Base-by-base conservation (phyloP, 2,797 vertebrate species). In the Microctenopoma lineatum region DNA sequence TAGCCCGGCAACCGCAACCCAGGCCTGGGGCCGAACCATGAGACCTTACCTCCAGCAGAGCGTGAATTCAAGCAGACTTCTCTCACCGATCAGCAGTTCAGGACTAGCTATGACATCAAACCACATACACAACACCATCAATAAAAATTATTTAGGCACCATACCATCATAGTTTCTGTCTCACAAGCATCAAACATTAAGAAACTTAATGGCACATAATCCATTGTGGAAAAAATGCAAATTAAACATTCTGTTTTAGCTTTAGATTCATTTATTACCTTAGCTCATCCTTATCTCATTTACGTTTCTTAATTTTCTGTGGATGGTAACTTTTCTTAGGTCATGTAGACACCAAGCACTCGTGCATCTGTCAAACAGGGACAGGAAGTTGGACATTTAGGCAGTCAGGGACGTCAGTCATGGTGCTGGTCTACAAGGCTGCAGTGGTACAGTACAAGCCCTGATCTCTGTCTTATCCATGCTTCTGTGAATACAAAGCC, bases 11-110 rank as follows among this genome's bases (percentile, higher is more conserved):
- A 88, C 83, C 89, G 76, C 81, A 21, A 79, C 77, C 91, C 91
- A 87, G 92, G 93, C 94, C 95, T 88, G 90, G 86, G 88, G 83
- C 83, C 51, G 80, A 90, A 90, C 91, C 82, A 90, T 89, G 69
- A 87, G 92, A 89, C 92, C 95, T 96, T 95, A 95, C 95, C 95
- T 98, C 95, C 92, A 95, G 95, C 96, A 94, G 95, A 96, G 95
- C 95, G 94, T 94, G 93, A 96, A 94, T 95, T 94, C 93, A 96
- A 94, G 93, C 95, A 94, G 94, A 96, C 94, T 93, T 92, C 93
- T 95, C 91, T 95, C 92, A 93, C 81, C 75, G 73, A 90, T 94
- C 92, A 84, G 87, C 91, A 84, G 92, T 95, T 93, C 93, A 93
- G 90, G 93, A 95, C 94, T 88, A 80, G 85, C 84, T 84, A 88